Percentiles rank a stretch among this genome's conserved stretches.
Conservation (phyloP, 2,888 invertebrate species). For the Macrophya alboannulata region DNA sequence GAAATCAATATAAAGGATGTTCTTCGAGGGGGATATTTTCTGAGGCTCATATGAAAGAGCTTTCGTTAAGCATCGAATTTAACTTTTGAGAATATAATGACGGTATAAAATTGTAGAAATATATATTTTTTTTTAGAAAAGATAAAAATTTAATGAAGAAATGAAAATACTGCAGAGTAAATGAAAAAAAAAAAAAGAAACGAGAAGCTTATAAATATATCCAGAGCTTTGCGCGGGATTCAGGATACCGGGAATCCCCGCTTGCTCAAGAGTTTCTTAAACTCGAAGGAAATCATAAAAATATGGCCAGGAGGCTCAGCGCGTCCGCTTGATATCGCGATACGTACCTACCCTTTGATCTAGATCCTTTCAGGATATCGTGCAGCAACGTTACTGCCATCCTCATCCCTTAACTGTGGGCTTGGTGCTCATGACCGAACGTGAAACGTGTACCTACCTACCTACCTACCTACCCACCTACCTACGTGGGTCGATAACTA, state of each 20-base stretch:
- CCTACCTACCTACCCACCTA: neutral
- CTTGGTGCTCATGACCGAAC: slow-evolving; percentile 52
- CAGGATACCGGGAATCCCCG: neutral
- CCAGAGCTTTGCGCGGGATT: slow-evolving; percentile 9
- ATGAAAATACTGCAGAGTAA: neutral
- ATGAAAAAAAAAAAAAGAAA: no score
- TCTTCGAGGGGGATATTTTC: neutral
- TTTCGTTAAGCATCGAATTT: neutral
- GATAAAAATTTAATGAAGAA: neutral
- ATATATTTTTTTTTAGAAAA: no score
- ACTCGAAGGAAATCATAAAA: slow-evolving; percentile 40
- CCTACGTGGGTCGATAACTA: slow-evolving; percentile 58
- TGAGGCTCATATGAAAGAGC: neutral
- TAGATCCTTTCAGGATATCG: slow-evolving; percentile 47
- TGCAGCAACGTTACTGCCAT: slow-evolving; percentile 3
- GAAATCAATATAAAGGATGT: neutral
- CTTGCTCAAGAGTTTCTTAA: slow-evolving; percentile 44
- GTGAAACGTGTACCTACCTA: slow-evolving; percentile 43
- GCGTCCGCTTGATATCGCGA: slow-evolving; percentile 54
- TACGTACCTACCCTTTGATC: slow-evolving; percentile 54
- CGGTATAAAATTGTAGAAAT: neutral
- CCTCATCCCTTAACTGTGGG: neutral
- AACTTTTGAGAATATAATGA: neutral
- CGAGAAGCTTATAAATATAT: neutral
- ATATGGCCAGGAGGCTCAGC: slow-evolving; percentile 38